Conservation (phyloP, 35 echinoderm and acorn worm species). For the Lytechinus pictus region DNA sequence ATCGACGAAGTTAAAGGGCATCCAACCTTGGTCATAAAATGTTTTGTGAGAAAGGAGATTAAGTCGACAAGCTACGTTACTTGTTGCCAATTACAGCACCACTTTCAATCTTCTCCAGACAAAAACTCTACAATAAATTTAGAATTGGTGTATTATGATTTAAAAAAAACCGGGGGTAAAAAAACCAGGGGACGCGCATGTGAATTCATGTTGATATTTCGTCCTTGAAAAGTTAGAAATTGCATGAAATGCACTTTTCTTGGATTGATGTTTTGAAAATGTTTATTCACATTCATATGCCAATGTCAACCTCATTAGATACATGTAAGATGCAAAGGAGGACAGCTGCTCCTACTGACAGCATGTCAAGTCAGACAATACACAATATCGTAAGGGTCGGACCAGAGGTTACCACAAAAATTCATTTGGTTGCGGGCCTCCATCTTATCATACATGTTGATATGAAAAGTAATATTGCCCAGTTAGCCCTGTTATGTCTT, state of each 20-base stretch:
- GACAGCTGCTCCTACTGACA: neutral
- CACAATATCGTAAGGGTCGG: neutral
- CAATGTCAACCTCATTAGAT: neutral
- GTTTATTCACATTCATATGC: neutral
- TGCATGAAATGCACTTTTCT: neutral
- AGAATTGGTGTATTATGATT: too few relatives aligned
- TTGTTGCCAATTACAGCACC: too few relatives aligned
- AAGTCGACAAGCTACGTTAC: too few relatives aligned
- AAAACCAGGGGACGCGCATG: too few relatives aligned
- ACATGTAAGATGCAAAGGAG: neutral
- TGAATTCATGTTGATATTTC: too few relatives aligned
- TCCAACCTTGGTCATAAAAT: too few relatives aligned
- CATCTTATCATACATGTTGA: neutral
- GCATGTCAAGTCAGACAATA: neutral
- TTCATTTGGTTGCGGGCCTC: neutral
- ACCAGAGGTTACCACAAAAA: neutral
- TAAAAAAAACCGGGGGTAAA: too few relatives aligned
- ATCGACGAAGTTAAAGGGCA: too few relatives aligned
- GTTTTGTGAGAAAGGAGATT: too few relatives aligned
- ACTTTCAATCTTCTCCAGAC: too few relatives aligned
- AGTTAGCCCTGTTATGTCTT: too few relatives aligned
- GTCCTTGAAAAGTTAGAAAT: neutral
- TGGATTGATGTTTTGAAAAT: neutral
- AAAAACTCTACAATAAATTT: too few relatives aligned
- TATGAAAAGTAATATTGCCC: neutral